phyloP scores from a whole-genome alignment of 2,888 invertebrate genomes.

The Caenorhabditis zanzibari region DNA sequence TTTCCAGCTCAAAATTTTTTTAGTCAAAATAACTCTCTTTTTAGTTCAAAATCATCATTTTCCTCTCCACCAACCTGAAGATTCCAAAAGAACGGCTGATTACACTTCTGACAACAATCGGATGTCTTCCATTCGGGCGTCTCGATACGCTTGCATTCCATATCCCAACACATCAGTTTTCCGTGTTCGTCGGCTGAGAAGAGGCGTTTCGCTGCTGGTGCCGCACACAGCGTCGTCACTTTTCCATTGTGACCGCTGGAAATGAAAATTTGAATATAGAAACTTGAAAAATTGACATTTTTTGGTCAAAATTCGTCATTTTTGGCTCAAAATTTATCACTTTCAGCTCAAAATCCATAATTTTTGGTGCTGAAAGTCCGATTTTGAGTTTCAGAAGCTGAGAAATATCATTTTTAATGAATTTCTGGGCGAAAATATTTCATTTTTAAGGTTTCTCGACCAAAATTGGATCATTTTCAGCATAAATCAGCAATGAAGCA shows the following conservation, averaged over 20 bases:
- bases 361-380: too few relatives aligned
- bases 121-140: conserved; percentile 97
- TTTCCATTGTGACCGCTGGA: conserved; percentile 86
- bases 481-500: too few relatives aligned
- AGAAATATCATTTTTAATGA: too few relatives aligned
- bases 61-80: conserved; percentile 85
- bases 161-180: conserved; percentile 95
- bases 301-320: not conserved
- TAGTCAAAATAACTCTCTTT: too few relatives aligned
- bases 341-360: not conserved
- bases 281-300: too few relatives aligned
- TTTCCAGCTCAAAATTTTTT: too few relatives aligned
- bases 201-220: conserved; percentile 89
- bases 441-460: too few relatives aligned
- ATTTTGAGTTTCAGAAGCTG: too few relatives aligned
- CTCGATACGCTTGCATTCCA: conserved; percentile 89
- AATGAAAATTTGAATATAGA: not conserved
- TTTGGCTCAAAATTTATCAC: not conserved
- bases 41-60: too few relatives aligned
- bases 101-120: conserved; percentile 95
- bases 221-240: conserved; percentile 93
- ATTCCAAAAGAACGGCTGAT: conserved; percentile 99
- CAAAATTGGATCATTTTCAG: too few relatives aligned
- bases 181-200: conserved; percentile 95
- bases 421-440: too few relatives aligned